Conservation (phyloP, 1,140 invertebrate genomes). For the Drosophila lini region DNA sequence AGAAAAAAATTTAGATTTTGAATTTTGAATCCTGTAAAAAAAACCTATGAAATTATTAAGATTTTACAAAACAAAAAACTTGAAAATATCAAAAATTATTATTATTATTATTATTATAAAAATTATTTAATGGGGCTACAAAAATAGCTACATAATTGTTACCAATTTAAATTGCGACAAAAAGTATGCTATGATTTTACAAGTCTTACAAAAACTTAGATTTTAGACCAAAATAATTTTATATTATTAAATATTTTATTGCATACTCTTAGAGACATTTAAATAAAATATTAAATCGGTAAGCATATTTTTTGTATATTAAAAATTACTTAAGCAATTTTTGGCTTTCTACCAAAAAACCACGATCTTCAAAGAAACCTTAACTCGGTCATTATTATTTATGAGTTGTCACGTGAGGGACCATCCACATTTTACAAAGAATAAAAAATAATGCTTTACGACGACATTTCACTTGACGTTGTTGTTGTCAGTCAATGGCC, state of each 20-base stretch:
- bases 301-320: too few relatives aligned
- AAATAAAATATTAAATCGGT: too few relatives aligned
- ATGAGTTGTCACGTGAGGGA: background rate
- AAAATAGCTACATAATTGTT: too few relatives aligned
- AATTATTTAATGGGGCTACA: too few relatives aligned
- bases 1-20: background rate
- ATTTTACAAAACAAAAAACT: background rate
- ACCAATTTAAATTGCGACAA: too few relatives aligned
- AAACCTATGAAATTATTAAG: background rate
- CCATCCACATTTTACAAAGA: conserved; percentile 1
- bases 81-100: too few relatives aligned
- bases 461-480: conserved; percentile 21
- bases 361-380: background rate
- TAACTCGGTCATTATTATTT: conserved; percentile 3
- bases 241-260: background rate
- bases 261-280: too few relatives aligned
- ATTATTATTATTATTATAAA: too few relatives aligned
- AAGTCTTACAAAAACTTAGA: too few relatives aligned
- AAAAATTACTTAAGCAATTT: too few relatives aligned
- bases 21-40: background rate
- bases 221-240: too few relatives aligned
- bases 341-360: background rate
- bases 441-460: background rate
- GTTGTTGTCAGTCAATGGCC: conserved; percentile 40
- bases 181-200: too few relatives aligned